Conservation (phyloP, 2,888 invertebrate genomes). For the Trissolcus brochymenae region DNA sequence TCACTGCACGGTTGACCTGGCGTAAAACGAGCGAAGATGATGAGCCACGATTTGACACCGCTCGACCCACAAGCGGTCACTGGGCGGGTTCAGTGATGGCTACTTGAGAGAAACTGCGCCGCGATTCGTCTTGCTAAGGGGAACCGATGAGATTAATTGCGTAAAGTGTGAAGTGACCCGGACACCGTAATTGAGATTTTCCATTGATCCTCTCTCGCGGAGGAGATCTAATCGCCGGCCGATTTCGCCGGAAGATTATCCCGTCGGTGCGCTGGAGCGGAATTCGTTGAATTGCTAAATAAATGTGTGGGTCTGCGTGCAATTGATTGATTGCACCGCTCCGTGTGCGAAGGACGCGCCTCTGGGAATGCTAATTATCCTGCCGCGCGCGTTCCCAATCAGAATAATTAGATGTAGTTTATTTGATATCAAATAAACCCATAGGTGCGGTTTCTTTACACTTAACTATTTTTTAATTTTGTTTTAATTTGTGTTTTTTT, state of each 20-base stretch:
- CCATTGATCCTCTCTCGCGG: conserved; percentile 23
- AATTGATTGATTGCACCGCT: conserved; percentile 30
- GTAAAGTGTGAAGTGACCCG: conserved; percentile 67
- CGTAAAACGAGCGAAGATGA: conserved; percentile 60
- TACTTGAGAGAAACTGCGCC: conserved; percentile 63
- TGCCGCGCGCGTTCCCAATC: conserved; percentile 15
- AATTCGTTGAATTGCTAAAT: conserved; percentile 48
- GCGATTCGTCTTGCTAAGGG: conserved; percentile 54
- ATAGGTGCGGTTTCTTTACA: neutral
- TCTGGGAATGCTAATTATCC: conserved; percentile 32
- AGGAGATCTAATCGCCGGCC: conserved; percentile 25
- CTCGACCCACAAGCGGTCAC: conserved; percentile 67
- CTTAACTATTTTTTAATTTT: neutral
- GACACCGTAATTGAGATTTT: conserved; percentile 42
- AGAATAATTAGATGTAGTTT: conserved; percentile 8
- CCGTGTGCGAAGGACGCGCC: conserved; percentile 24
- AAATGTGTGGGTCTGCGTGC: conserved; percentile 30
- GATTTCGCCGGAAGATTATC: conserved; percentile 27
- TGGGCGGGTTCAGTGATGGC: conserved; percentile 55
- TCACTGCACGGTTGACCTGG: conserved; percentile 46
- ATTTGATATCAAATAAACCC: conserved; percentile 4
- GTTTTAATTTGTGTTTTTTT: too few species aligned
- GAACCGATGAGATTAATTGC: conserved; percentile 70
- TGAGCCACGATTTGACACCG: conserved; percentile 58
- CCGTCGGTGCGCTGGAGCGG: neutral